These are phyloP conservation scores for Drosophila niveifrons DNA, from an alignment of 2,888 invertebrate genomes.

Conservation along the genomic window DNA sequence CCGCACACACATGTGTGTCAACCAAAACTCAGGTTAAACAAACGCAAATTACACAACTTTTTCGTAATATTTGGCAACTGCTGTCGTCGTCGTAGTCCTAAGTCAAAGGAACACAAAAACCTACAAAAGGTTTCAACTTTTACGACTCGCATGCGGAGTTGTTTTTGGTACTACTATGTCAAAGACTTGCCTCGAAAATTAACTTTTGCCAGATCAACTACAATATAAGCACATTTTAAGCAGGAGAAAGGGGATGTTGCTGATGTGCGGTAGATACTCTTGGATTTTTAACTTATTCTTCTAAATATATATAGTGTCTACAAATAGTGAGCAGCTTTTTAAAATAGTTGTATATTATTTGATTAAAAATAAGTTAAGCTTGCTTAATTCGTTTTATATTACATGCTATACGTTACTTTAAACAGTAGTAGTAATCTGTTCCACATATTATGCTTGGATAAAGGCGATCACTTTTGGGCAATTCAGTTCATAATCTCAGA, in stretches of 20 bases:
- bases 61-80: constrained; percentile 19
- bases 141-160: constrained; percentile 13
- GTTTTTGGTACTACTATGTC: constrained; percentile 26
- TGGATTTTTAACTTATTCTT: too few relatives aligned
- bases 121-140: constrained; percentile 19
- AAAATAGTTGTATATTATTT: too few relatives aligned
- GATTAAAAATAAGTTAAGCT: too few relatives aligned
- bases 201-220: constrained; percentile 45
- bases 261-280: neutral
- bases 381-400: too few relatives aligned
- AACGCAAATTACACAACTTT: constrained; percentile 35
- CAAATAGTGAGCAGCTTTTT: too few relatives aligned
- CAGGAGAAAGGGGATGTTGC: neutral
- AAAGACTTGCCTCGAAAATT: constrained; percentile 38
- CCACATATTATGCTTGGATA: too few relatives aligned
- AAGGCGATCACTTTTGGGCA: too few relatives aligned
- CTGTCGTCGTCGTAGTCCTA: neutral
- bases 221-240: neutral
- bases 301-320: too few relatives aligned
- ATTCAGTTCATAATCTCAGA: too few relatives aligned
- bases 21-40: constrained; percentile 17
- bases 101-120: neutral
- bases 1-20: constrained; percentile 1
- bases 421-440: too few relatives aligned
- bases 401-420: too few relatives aligned